Base-by-base conservation (phyloP, 2,113 vertebrate genomes). In the Clinocottus analis region DNA sequence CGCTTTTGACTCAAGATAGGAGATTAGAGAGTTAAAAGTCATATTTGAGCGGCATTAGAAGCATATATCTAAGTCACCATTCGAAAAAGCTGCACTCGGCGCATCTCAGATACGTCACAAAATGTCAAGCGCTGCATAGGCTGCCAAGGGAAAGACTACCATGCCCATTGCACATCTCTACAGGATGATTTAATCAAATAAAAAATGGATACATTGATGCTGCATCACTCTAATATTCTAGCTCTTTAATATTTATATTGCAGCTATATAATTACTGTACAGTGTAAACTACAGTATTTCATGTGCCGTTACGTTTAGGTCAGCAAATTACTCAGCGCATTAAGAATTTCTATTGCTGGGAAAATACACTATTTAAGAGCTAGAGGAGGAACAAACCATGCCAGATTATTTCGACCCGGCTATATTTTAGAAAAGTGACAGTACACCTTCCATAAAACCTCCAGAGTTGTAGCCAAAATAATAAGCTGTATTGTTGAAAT, bases 311-410 rank as follows among this genome's bases (percentile, higher is more conserved):
- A 39, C 14, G 78, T 81, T 86, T 62, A 8, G 80, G 77, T 83
- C 62, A 87, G 55, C 35, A 56, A 76, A 31, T 65, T 76, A 79
- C 67, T 37, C 66, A 23, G 27, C 78, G 31, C 68, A 33, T 62
- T 74, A 23, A 71, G 55, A 43, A 80, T 86, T 70, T 85, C 69
- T 87, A 84, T 90, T 90, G 88, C 78, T 87, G 75, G 79, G 53
- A 60, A 79, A 82, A 62, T 11, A 72, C 37, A 66, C 72, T 35
- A 62, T 86, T 85, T 70, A 80, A 58, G 84, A 70, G 79, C 39
- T 59, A 70, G 78, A 79, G 59, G 84, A 92, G 87, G 82, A 91
- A 87, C 75, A 86, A 85, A 88, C 91, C 89, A 85, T 91, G 85
- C 88, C 85, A 93, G 90, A 94, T 93, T 88, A 90, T 31, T 85